These are phyloP conservation scores for Lota lota DNA, from an alignment of 2,113 vertebrate species.

Conservation along the genomic window DNA sequence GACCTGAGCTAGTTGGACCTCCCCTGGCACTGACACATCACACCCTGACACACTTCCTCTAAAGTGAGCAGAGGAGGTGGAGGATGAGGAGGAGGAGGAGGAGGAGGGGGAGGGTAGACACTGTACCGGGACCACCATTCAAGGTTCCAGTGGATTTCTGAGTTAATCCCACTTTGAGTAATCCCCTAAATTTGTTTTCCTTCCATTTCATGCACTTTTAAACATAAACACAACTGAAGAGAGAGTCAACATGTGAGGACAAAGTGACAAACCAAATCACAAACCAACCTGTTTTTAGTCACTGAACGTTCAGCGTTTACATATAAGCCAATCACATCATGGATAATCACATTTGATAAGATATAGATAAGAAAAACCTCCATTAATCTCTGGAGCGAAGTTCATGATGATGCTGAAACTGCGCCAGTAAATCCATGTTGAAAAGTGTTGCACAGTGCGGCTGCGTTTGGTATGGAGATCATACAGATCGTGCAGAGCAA, in stretches of 20 bases:
- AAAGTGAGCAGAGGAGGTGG: conserved; percentile 21
- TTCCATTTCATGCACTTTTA: no score
- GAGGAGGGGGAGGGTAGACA: background rate
- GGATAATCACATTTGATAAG: background rate
- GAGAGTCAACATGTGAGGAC: no score
- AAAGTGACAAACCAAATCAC: no score
- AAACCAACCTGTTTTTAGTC: background rate
- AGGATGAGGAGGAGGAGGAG: background rate
- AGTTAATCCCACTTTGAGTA: background rate
- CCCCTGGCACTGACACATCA: conserved; percentile 56
- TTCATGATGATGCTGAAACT: background rate
- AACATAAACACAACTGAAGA: no score
- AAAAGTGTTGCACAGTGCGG: background rate
- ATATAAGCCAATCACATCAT: background rate
- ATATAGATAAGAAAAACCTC: no score
- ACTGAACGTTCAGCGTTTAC: background rate
- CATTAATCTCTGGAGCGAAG: no score
- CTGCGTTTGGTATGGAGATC: conserved; percentile 29
- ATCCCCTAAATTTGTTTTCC: background rate
- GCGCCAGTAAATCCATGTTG: background rate
- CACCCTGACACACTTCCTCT: conserved; percentile 51
- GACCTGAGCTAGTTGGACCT: conserved; percentile 65
- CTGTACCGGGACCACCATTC: background rate
- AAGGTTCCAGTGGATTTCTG: background rate
- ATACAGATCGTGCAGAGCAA: conserved; percentile 34